These are phyloP conservation scores for Anorthoa munda DNA, from an alignment of 2,888 invertebrate genomes.

Conservation along the genomic window DNA sequence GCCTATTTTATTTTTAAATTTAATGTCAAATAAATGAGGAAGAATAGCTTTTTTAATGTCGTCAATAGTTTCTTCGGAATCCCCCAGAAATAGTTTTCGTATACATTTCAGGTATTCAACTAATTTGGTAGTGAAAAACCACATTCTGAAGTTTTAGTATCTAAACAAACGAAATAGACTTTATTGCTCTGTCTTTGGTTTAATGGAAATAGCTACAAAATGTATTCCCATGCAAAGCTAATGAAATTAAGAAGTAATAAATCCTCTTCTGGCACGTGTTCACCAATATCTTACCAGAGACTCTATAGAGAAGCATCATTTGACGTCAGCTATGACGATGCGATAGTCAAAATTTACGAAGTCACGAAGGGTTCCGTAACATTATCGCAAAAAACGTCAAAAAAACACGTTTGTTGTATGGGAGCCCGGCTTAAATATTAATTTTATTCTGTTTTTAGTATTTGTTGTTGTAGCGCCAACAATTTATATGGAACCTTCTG, in stretches of 20 bases:
- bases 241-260: neutral
- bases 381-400: too few relatives aligned
- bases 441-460: too few relatives aligned
- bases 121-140: slow-evolving; percentile 15
- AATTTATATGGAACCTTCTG: too few relatives aligned
- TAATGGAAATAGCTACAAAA: neutral
- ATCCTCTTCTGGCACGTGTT: too few relatives aligned
- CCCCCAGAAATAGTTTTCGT: slow-evolving; percentile 37
- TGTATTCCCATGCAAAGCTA: neutral
- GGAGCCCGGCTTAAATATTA: too few relatives aligned
- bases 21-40: slow-evolving; percentile 60
- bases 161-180: neutral
- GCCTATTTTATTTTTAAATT: slow-evolving; percentile 59
- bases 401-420: too few relatives aligned
- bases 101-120: slow-evolving; percentile 5
- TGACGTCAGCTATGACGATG: too few relatives aligned
- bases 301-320: too few relatives aligned
- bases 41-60: slow-evolving; percentile 49
- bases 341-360: too few relatives aligned
- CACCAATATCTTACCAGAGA: too few relatives aligned
- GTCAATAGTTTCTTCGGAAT: slow-evolving; percentile 59
- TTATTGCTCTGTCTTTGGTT: neutral
- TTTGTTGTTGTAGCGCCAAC: too few relatives aligned
- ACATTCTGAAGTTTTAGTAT: neutral
- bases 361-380: too few relatives aligned